Evolutionary conservation across 2,113 vertebrate genomes (phyloP), one percentile per base, ranked within the genome.

Genomic region (Galemys pyrenaicus): DNA sequence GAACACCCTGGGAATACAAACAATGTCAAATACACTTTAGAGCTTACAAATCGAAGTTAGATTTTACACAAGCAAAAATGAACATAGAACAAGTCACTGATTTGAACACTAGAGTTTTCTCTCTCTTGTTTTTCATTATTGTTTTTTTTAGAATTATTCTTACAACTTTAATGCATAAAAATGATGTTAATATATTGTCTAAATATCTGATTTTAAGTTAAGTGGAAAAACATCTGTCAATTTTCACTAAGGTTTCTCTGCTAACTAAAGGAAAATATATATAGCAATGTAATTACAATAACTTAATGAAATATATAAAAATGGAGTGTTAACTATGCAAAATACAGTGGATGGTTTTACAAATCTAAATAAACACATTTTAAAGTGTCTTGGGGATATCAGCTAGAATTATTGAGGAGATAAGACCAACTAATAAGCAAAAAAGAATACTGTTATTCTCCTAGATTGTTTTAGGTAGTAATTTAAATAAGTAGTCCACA

Each of bases 401-500:
- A 78, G 3, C 12, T 44, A 93, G 16, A 94, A 65, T 60, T 20
- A 93, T 56, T 56, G 54, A 77, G 20, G 22, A 17, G 19, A 2
- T n/a, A 64, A 96, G 67, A 56, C 54, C 73, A 95, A 56, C 62
- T 71, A 70, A 71, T 5, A 79, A 68, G 44, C 22, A 64, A 67
- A 26, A n/a, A 75, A 49, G 49, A 70, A 41, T 22, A 97, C 95
- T 95, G 82, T 96, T 95, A 90, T 95, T 80, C 70, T 96, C 67
- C 78, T 60, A 37, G 87, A 46, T 5, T 68, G 4, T 81, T 94
- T 96, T 67, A 95, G 64, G 95, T 94, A 81, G 49, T 82, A 96
- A 94, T 97, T 95, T 96, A 88, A 85, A 92, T 94, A 96, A 87
- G 65, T 77, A 94, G 32, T 84, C 9, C 78, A 94, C 56, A 81